A percentile compares a stretch with the other conserved stretches of the same genome.
Evolutionary conservation across 1,140 invertebrate species (phyloP).

Genomic region (Hypothenemus hampei): DNA sequence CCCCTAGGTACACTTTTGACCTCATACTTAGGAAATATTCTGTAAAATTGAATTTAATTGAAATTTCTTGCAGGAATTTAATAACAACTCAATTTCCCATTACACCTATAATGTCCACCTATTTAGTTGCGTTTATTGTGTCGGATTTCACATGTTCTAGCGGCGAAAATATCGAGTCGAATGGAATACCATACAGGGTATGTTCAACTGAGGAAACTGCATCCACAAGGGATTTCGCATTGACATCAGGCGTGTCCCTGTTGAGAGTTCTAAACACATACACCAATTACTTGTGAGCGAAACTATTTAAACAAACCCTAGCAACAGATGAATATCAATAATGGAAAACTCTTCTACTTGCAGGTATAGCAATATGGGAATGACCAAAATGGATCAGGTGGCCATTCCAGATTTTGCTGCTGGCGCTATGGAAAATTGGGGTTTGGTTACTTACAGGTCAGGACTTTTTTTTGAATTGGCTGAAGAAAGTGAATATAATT

Average conservation of each 20-base stretch:
- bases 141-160: conserved; percentile 26
- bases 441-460: conserved; percentile 83
- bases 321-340: too few relatives aligned
- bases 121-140: conserved; percentile 67
- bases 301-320: too few relatives aligned
- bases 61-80: neutral
- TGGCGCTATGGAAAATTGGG: conserved; percentile 92
- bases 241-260: conserved; percentile 58
- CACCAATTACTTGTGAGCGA: conserved; percentile 13
- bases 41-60: neutral
- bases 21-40: too few relatives aligned
- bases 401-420: conserved; percentile 75
- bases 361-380: conserved; percentile 18
- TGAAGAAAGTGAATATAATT: too few relatives aligned
- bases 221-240: conserved; percentile 49
- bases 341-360: too few relatives aligned
- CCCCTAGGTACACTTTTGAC: too few relatives aligned
- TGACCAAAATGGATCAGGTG: conserved; percentile 55
- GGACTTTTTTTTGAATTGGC: conserved; percentile 55
- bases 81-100: conserved; percentile 9
- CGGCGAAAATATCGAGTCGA: conserved; percentile 7
- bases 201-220: conserved; percentile 64
- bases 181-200: conserved; percentile 45
- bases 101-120: conserved; percentile 61
- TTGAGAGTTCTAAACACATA: conserved; percentile 17